phyloP scores from a whole-genome alignment of 2,113 vertebrate genomes.

The Psammodynastes pulverulentus region DNA sequence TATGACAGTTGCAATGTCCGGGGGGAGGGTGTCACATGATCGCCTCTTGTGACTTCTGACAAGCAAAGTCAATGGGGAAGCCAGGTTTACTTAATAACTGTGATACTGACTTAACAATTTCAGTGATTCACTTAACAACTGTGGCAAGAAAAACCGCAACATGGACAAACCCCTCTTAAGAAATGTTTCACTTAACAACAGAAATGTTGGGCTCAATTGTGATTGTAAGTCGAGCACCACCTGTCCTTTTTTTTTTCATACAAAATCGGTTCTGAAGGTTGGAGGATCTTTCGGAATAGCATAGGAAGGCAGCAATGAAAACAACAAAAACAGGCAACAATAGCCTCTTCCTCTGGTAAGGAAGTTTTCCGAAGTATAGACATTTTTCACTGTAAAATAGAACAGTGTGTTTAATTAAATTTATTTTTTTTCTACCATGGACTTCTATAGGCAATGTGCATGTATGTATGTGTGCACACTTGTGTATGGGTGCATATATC shows the following conservation, averaged over 20 bases:
- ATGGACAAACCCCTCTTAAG: neutral
- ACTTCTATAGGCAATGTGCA: rapidly evolving
- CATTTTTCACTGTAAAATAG: neutral
- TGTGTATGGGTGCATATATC: neutral
- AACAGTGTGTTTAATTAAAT: neutral
- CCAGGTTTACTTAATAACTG: too few species aligned
- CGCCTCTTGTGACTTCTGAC: too few species aligned
- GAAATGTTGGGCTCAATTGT: neutral
- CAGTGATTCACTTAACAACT: too few species aligned
- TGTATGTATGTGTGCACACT: neutral
- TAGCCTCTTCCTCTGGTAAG: neutral
- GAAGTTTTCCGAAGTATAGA: neutral
- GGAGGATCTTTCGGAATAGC: too few species aligned
- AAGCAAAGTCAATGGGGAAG: too few species aligned
- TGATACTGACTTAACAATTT: too few species aligned
- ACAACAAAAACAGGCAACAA: too few species aligned
- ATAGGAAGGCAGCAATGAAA: neutral
- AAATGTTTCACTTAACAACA: neutral
- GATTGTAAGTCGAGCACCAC: neutral
- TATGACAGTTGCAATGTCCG: too few species aligned
- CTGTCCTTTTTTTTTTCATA: neutral
- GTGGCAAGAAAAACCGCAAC: too few species aligned
- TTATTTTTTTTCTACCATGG: neutral
- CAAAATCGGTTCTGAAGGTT: neutral
- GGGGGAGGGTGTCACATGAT: too few species aligned